These are phyloP conservation scores for Drosophila santomea DNA, from an alignment of 1,140 invertebrate genomes.

Conservation along the genomic window DNA sequence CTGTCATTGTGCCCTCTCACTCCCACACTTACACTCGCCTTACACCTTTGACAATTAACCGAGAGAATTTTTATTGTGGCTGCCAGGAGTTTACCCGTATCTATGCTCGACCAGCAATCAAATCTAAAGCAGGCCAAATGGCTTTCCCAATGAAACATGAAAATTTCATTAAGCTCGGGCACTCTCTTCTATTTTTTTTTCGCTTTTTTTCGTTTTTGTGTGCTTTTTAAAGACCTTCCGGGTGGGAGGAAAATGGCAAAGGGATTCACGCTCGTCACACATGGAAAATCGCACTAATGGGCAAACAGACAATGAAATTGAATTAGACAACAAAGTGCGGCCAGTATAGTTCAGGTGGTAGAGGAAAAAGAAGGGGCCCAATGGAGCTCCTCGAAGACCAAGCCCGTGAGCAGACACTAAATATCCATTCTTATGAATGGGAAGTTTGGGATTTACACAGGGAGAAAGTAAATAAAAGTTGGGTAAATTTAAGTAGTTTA, in stretches of 20 bases:
- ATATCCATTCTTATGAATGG: slow-evolving; percentile 42
- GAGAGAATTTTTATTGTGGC: slow-evolving; percentile 44
- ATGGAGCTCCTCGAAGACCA: slow-evolving; percentile 3
- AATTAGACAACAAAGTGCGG: slow-evolving; percentile 68
- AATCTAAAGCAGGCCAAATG: slow-evolving; percentile 59
- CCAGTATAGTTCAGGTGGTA: slow-evolving; percentile 19
- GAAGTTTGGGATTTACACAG: background rate
- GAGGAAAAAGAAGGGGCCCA: too few relatives aligned
- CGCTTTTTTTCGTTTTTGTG: background rate
- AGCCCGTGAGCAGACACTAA: slow-evolving; percentile 3
- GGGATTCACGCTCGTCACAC: slow-evolving; percentile 44
- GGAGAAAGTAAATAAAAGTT: background rate
- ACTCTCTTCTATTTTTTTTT: too few relatives aligned
- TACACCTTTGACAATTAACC: slow-evolving; percentile 58
- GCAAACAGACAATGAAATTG: slow-evolving; percentile 75
- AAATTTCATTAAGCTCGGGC: slow-evolving; percentile 71
- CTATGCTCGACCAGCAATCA: slow-evolving; percentile 24
- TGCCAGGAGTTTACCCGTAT: slow-evolving; percentile 6
- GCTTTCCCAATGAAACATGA: slow-evolving; percentile 69
- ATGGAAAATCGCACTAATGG: slow-evolving; percentile 56
- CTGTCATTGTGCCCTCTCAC: background rate
- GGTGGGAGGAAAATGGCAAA: slow-evolving; percentile 11
- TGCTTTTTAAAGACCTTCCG: slow-evolving; percentile 11
- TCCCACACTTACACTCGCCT: too few relatives aligned
- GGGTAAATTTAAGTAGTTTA: too few relatives aligned